A percentile compares a stretch with the other conserved stretches of the same genome.
These are phyloP conservation scores for Macaria liturata DNA, from an alignment of 2,888 invertebrate genomes.

Conservation along the genomic window DNA sequence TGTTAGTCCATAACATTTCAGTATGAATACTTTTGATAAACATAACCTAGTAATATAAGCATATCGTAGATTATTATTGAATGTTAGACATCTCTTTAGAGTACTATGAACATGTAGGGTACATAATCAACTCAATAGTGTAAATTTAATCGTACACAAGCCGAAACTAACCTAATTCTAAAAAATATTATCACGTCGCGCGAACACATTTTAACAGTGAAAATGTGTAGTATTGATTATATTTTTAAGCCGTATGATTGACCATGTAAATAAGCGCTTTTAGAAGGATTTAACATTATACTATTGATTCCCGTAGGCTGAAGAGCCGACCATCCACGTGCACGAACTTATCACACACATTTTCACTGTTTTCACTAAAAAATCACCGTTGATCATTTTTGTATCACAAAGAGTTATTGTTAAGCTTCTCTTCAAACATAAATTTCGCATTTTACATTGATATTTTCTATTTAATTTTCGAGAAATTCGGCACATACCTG, in stretches of 20 bases:
- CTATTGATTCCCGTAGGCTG: slow-evolving; percentile 9
- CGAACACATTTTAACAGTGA: slow-evolving; percentile 6
- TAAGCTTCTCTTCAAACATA: slow-evolving; percentile 26
- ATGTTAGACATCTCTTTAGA: too few relatives aligned
- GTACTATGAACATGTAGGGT: too few relatives aligned
- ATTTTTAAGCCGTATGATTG: too few relatives aligned
- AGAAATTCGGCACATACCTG: slow-evolving; percentile 85
- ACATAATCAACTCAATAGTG: neutral
- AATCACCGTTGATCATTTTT: slow-evolving; percentile 31
- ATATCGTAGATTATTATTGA: too few relatives aligned
- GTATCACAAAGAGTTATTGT: slow-evolving; percentile 11
- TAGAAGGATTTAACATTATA: neutral
- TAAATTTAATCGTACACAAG: neutral
- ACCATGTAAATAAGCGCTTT: too few relatives aligned
- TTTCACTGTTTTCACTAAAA: slow-evolving; percentile 45
- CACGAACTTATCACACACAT: slow-evolving; percentile 49
- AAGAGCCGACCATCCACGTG: slow-evolving; percentile 58
- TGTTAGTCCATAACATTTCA: too few relatives aligned
- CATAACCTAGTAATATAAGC: slow-evolving; percentile 13
- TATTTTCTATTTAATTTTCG: slow-evolving; percentile 43
- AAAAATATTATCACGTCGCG: neutral
- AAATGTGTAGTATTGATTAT: slow-evolving; percentile 1
- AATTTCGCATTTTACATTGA: slow-evolving; percentile 23
- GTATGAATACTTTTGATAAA: neutral
- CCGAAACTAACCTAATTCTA: slow-evolving; percentile 7